Conservation (phyloP, 2,888 invertebrate species). For the Sepiola atlantica region DNA sequence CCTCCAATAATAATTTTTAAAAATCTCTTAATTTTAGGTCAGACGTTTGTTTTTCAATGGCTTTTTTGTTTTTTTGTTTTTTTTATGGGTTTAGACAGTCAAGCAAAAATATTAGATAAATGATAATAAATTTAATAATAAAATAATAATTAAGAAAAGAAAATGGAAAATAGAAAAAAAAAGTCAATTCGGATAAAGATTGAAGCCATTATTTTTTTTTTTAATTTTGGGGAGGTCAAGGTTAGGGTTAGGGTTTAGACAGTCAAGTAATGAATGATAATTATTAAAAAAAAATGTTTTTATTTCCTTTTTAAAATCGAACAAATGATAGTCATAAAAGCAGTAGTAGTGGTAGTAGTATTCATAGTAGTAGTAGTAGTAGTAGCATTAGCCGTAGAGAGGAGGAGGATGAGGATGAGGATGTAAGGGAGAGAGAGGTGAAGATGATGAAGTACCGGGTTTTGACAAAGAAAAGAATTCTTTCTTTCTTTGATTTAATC, state of each 20-base stretch:
- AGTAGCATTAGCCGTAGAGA: not conserved
- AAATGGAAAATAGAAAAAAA: too few relatives aligned
- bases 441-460: not conserved
- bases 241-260: not conserved
- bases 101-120: not conserved
- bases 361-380: not conserved
- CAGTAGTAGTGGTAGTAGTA: not conserved
- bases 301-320: not conserved
- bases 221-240: not conserved
- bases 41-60: too few relatives aligned
- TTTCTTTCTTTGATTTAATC: not conserved
- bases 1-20: too few relatives aligned
- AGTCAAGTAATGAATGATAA: not conserved
- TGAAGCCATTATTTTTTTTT: too few relatives aligned
- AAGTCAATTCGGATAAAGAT: too few relatives aligned
- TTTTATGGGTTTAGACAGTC: not conserved
- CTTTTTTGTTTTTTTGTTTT: too few relatives aligned
- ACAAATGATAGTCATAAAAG: slow-evolving; percentile 34
- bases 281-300: not conserved
- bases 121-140: not conserved
- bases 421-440: not conserved
- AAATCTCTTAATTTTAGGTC: too few relatives aligned
- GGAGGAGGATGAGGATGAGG: not conserved
- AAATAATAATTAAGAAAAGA: too few relatives aligned
- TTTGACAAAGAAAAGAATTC: not conserved